Evolutionary conservation across 2,797 vertebrate species (phyloP), one percentile per base, ranked within the genome.

Genomic region (Chelonia mydas): DNA sequence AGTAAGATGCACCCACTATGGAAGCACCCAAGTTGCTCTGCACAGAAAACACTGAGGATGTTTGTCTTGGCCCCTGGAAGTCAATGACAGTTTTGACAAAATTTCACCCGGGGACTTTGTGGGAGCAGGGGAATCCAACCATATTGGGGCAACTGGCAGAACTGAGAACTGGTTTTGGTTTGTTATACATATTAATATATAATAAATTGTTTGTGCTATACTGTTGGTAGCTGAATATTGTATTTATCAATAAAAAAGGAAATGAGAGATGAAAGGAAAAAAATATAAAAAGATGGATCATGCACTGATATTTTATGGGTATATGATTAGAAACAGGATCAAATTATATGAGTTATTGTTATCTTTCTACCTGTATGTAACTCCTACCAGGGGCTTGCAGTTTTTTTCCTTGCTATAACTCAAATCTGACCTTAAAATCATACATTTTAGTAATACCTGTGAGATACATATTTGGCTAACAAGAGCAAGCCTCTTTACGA

Each of bases 211-310:
- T 25, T 0, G 4, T 65, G 6, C 19, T 84, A 17, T 31, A 51
- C 23, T 41, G 23, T 5, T 13, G 80, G 25, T 83, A 80, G 27
- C 5, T 80, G 61, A 83, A 80, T 80, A 50, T 3, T 33, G 53
- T 27, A 25, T 54, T 74, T 5, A 65, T 81, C 13, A 86, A 17
- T 1, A 50, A 90, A 77, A 77, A 55, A 3, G 27, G 3, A 57
- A 92, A 17, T 49, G 7, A 53, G 55, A 84, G 77, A 84, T 81
- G 25, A n/a, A 15, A 53, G 19, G 51, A 81, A 92, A 87, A 81
- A 59, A n/a, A 6, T 1, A 11, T 55, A 87, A 84, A 87, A 54
- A 7, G 54, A 21, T 0, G 0, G 17, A 57, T 47, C 21, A 41
- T 10, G 6, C 21, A 25, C 23, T 74, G 37, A 41, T 41, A 25